Evolutionary conservation across 2,113 vertebrate genomes (phyloP).

Genomic region (Apaloderma vittatum): DNA sequence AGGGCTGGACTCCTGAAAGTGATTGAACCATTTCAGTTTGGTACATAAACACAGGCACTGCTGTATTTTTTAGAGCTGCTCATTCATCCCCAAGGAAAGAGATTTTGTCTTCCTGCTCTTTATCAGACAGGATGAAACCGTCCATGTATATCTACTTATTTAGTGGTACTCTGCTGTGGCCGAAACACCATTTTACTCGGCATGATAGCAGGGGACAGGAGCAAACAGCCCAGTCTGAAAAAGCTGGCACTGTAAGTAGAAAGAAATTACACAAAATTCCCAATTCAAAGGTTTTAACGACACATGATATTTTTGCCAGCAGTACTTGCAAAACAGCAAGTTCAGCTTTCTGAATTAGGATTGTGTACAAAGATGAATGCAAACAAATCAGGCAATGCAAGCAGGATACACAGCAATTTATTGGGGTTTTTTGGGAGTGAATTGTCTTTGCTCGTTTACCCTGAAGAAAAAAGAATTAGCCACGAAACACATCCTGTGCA

Average conservation of each 20-base stretch:
- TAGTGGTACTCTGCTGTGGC: not conserved
- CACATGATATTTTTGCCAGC: not conserved
- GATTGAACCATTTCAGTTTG: not conserved
- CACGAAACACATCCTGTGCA: not conserved
- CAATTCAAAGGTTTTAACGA: not conserved
- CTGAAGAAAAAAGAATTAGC: not conserved
- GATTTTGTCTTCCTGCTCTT: not conserved
- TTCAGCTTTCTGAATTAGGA: not conserved
- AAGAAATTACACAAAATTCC: not conserved
- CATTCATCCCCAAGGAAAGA: not conserved
- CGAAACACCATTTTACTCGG: not conserved
- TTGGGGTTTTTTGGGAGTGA: not conserved
- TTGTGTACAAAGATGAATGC: not conserved
- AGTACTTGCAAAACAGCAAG: not conserved
- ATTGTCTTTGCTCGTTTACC: not conserved
- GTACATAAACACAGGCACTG: not conserved
- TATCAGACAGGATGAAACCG: not conserved
- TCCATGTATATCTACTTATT: not conserved
- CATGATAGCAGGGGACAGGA: not conserved
- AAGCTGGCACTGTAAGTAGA: not conserved
- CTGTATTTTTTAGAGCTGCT: too few relatives aligned
- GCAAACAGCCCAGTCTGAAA: not conserved
- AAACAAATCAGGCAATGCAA: not conserved
- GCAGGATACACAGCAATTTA: not conserved
- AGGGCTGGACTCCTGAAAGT: slow-evolving; percentile 84